These are phyloP conservation scores for Sepiola atlantica DNA, from an alignment of 2,888 invertebrate genomes.

Conservation along the genomic window DNA sequence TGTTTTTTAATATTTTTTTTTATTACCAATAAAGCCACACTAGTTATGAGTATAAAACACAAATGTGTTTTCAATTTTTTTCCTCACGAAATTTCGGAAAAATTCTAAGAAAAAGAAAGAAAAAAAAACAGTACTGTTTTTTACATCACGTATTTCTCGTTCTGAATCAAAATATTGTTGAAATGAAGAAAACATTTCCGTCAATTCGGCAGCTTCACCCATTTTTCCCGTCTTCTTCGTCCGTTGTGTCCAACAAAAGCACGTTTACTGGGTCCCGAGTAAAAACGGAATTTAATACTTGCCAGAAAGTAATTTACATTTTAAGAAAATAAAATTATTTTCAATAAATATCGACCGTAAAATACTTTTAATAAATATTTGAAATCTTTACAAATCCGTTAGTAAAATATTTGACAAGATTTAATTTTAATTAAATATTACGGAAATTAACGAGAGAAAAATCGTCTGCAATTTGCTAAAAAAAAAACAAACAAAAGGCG, in stretches of 20 bases:
- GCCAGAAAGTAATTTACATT: not conserved
- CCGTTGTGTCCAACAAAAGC: not conserved
- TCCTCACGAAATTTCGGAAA: not conserved
- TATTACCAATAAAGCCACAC: too few relatives aligned
- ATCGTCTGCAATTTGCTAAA: not conserved
- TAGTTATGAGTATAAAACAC: not conserved
- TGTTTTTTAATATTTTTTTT: too few relatives aligned
- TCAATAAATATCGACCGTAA: not conserved
- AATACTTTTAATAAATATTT: not conserved
- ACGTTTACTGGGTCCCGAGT: not conserved
- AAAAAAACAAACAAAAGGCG: not conserved
- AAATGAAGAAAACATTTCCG: constrained; percentile 83
- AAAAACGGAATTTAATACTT: not conserved
- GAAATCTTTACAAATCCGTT: not conserved
- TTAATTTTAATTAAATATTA: not conserved
- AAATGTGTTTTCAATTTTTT: not conserved
- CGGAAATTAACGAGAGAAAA: not conserved
- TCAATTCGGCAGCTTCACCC: constrained; percentile 37
- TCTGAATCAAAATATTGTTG: constrained; percentile 86
- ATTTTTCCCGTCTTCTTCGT: not conserved
- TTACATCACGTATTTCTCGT: constrained; percentile 87
- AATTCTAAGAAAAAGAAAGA: not conserved
- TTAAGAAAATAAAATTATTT: not conserved
- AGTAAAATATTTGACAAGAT: not conserved
- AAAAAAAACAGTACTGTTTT: not conserved